Evolutionary conservation across 2,113 vertebrate species (phyloP), one percentile per base, ranked within the genome.

Genomic region (Miniopterus natalensis): DNA sequence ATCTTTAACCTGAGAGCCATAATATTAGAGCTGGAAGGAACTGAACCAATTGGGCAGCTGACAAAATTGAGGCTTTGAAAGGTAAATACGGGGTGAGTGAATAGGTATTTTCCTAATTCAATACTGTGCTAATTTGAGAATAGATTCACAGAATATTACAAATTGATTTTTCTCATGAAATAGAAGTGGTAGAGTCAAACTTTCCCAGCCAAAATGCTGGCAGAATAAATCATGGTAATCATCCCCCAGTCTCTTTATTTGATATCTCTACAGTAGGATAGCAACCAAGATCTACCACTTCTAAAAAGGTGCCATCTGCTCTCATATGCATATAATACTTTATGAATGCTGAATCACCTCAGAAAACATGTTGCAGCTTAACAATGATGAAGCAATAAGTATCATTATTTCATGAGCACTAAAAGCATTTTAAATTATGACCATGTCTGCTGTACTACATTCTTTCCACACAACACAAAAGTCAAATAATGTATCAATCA

Each of bases 361-460:
- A 92, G 51, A 74, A 89, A 79, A 84, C 3, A 21, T 70, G 27
- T 23, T 65, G 23, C 27, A 74, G 20, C 15, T 79, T 83, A 53
- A 80, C 29, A 75, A 53, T 55, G 9, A 73, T 73, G 61, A 75
- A 92, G n/a, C 11, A 55, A 36, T 78, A 91, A 70, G 18, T 66
- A 89, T 77, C 59, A 73, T 63, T 92, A 78, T 75, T 77, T 95
- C 23, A 63, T 79, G 6, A 96, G 10, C 47, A 77, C 25, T 31
- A 71, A 94, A 90, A 65, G n/a, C 40, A 55, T 66, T 86, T 78
- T 89, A 77, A 92, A 66, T 77, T 73, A 61, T 86, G 29, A 83
- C 14, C 36, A 27, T 8, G 65, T 59, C 5, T 90, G 12, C 6
- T 78, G 0, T 9, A 29, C 25, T 90, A 23, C 74, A 78, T 14